phyloP scores from a whole-genome alignment of 35 echinoderm and acorn worm genomes.

The Diadema setosum region DNA sequence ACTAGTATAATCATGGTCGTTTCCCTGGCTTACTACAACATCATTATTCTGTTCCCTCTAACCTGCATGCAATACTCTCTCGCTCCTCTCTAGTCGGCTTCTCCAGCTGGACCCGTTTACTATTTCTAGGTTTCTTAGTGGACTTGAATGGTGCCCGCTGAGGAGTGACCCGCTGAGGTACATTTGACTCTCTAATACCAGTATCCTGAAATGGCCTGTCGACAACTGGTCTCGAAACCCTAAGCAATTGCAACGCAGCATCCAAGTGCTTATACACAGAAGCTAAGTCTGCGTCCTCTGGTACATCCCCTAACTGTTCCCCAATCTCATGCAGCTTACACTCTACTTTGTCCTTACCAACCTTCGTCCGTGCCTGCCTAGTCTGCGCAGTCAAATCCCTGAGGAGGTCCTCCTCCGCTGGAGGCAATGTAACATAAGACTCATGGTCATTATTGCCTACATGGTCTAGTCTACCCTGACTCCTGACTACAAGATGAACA shows the following conservation, averaged over 20 bases:
- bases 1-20: background rate
- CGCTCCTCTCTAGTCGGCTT: background rate
- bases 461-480: too few species aligned
- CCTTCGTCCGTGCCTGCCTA: background rate
- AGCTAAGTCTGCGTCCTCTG: background rate
- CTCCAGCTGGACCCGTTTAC: background rate
- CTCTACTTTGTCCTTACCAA: background rate
- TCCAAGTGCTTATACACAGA: background rate
- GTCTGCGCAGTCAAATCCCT: background rate
- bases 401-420: background rate
- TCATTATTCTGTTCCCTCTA: background rate
- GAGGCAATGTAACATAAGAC: background rate
- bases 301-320: background rate
- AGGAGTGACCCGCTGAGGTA: background rate
- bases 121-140: background rate
- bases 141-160: background rate
- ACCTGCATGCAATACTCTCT: background rate
- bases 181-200: background rate
- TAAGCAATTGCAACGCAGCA: background rate
- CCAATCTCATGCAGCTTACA: background rate
- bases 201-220: background rate
- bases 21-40: background rate
- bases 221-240: background rate
- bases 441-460: too few species aligned
- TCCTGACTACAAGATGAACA: background rate